Conservation (phyloP, 1,140 invertebrate species). For the Nephila pilipes region DNA sequence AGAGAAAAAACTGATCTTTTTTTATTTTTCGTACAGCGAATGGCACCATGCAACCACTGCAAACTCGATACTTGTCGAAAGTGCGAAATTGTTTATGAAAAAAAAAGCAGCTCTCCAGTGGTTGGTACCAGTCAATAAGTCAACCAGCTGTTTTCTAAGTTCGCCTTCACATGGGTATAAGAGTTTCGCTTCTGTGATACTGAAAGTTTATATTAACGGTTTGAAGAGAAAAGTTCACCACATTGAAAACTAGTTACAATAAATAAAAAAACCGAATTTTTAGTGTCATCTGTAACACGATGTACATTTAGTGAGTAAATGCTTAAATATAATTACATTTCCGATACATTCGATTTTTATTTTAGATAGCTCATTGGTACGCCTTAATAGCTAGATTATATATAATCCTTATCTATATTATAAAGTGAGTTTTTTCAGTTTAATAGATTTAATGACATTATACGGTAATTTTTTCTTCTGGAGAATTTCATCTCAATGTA, state of each 20-base stretch:
- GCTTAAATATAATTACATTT: too few relatives aligned
- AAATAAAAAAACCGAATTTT: not conserved
- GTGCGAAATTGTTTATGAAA: slow-evolving; percentile 14
- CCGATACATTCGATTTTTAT: too few relatives aligned
- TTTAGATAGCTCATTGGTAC: too few relatives aligned
- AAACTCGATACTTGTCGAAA: slow-evolving; percentile 21
- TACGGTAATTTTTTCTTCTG: too few relatives aligned
- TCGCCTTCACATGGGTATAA: not conserved
- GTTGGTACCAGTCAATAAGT: slow-evolving; percentile 18
- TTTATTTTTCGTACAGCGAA: not conserved
- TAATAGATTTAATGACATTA: too few relatives aligned
- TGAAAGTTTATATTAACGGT: not conserved
- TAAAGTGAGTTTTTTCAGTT: too few relatives aligned
- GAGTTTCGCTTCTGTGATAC: not conserved
- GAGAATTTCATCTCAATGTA: too few relatives aligned
- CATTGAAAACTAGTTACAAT: not conserved
- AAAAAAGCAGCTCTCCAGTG: slow-evolving; percentile 5
- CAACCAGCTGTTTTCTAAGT: slow-evolving; percentile 31
- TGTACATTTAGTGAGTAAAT: not conserved
- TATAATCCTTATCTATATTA: too few relatives aligned
- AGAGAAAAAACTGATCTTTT: not conserved
- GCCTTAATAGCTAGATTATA: too few relatives aligned
- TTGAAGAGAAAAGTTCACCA: not conserved
- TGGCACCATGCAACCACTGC: slow-evolving; percentile 3
- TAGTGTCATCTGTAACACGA: not conserved